Evolutionary conservation across 2,797 vertebrate genomes (phyloP), one percentile per base, ranked within the genome.

Genomic region (Notoglanidium macrostoma): DNA sequence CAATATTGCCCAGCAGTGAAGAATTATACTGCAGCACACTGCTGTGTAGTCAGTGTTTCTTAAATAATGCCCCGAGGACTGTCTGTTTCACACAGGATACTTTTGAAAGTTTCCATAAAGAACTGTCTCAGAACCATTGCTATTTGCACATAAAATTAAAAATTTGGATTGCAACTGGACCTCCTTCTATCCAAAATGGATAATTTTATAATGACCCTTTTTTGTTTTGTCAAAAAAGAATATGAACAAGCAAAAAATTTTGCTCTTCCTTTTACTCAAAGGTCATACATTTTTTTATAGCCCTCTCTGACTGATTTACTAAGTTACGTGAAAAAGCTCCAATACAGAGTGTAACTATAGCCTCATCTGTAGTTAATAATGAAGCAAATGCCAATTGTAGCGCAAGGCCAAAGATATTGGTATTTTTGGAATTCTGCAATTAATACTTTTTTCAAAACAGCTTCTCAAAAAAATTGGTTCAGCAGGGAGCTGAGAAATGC

Each of bases 341-440:
- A 54, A 54, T 26, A 29, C 14, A 51, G 74, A 77, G 26, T 32
- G 35, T 65, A n/a, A 46, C 8, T 65, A 49, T 65, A 49, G 9
- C 65, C 26, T 67, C 6, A 51, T 19, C 32, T 65, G 26, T 9
- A 26, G 6, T 54, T 76, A 77, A 77, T 77, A 55, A 76, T 40
- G 17, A 23, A 84, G 26, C 26, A 61, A 61, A 74, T 59, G 14
- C 54, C n/a, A 26, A 44, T 46, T 74, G 7, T 21, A 44, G 26
- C 29, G 68, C 55, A 61, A 49, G 23, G 26, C n/a, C 12, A 49
- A 23, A 81, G 21, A 61, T n/a, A 11, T 21, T 17, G 26, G 67
- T 82, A 77, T 83, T 88, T 83, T 59, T 35, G 70, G 59, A 86
- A 86, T 83, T 82, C 44, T 44, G n/a, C 12, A 61, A 85, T 88